Evolutionary conservation across 53 echinoderm and acorn worm species (phyloP).

Genomic region (Stichopus horrens): DNA sequence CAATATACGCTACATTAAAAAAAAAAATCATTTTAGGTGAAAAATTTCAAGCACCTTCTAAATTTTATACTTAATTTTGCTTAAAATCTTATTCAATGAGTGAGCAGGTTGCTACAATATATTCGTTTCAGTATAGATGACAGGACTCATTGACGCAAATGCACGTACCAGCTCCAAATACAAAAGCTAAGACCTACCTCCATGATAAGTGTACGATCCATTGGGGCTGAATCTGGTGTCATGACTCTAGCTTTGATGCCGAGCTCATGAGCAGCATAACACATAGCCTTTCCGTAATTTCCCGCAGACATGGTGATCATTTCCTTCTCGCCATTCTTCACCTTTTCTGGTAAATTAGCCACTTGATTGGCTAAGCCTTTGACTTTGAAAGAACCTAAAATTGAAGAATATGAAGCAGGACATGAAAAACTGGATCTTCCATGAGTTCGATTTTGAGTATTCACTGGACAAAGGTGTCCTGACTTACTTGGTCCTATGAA

Average conservation of each 20-base stretch:
- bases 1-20: too few species aligned
- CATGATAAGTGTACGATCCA: slow-evolving; percentile 55
- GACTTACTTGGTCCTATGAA: too few species aligned
- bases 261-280: slow-evolving; percentile 47
- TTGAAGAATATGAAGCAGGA: not conserved
- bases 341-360: slow-evolving; percentile 55
- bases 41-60: too few species aligned
- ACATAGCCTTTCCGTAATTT: slow-evolving; percentile 79
- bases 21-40: too few species aligned
- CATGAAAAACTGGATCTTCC: not conserved
- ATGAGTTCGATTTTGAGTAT: too few species aligned
- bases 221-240: slow-evolving; percentile 70
- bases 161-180: not conserved
- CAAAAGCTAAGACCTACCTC: slow-evolving; percentile 38
- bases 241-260: slow-evolving; percentile 55
- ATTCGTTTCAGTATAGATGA: not conserved
- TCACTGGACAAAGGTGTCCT: too few species aligned
- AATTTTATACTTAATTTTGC: too few species aligned
- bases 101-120: not conserved
- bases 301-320: slow-evolving; percentile 82
- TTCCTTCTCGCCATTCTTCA: slow-evolving; percentile 46
- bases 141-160: not conserved
- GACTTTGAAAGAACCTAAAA: slow-evolving; percentile 76
- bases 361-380: slow-evolving; percentile 74
- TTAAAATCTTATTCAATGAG: not conserved